A percentile compares a stretch with the other conserved stretches of the same genome.
These are phyloP conservation scores for Xestobium rufovillosum DNA, from an alignment of 2,888 invertebrate genomes.

Conservation along the genomic window DNA sequence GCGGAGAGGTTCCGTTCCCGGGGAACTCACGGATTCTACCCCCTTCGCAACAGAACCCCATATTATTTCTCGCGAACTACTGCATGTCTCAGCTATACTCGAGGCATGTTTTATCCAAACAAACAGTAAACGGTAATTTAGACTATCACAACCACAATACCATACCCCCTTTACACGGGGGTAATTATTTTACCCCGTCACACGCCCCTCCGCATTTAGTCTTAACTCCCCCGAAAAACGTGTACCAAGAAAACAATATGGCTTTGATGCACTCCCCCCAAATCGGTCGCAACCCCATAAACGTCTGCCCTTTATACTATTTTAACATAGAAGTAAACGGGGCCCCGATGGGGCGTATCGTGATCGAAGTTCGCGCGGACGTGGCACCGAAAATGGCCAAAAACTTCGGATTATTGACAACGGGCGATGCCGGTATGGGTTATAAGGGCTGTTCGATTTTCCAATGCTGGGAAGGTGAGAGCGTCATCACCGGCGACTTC, in stretches of 20 bases:
- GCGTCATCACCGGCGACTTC: conserved; percentile 74
- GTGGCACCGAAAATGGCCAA: conserved; percentile 75
- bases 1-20: conserved; percentile 47
- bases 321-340: conserved; percentile 72
- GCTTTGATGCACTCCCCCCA: conserved; percentile 47
- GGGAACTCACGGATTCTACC: conserved; percentile 36
- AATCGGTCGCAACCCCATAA: conserved; percentile 49
- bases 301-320: conserved; percentile 63
- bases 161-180: conserved; percentile 32
- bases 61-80: conserved; percentile 66
- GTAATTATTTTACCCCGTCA: conserved; percentile 33
- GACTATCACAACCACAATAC: conserved; percentile 43
- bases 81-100: conserved; percentile 68
- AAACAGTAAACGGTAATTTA: conserved; percentile 45
- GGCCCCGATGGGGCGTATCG: conserved; percentile 59
- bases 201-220: conserved; percentile 34
- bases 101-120: conserved; percentile 54
- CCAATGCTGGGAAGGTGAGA: conserved; percentile 77
- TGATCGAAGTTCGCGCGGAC: conserved; percentile 70
- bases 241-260: conserved; percentile 41
- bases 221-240: conserved; percentile 38
- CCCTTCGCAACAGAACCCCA: conserved; percentile 55
- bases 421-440: conserved; percentile 66
- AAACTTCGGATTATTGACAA: conserved; percentile 65
- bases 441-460: conserved; percentile 75